Conservation (phyloP, 2,888 invertebrate species). For the Platycnemis pennipes region DNA sequence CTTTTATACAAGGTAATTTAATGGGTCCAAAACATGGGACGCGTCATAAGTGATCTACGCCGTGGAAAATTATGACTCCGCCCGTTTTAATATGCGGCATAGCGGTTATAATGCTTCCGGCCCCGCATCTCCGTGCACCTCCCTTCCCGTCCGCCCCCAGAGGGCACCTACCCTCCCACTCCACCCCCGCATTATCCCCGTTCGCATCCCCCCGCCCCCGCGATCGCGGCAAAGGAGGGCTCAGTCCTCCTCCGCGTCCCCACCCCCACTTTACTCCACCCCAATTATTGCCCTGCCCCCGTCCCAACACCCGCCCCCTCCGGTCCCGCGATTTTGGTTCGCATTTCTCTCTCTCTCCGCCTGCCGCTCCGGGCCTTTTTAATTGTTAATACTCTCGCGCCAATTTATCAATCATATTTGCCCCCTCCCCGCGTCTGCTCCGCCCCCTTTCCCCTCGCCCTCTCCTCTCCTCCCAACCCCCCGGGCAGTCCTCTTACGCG, state of each 20-base stretch:
- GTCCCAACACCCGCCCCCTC: background rate
- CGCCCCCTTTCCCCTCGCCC: background rate
- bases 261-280: background rate
- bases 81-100: constrained; percentile 67
- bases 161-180: background rate
- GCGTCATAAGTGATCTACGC: constrained; percentile 68
- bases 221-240: background rate
- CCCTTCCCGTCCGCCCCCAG: background rate
- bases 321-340: background rate
- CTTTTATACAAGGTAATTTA: constrained; percentile 68
- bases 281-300: background rate
- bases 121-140: background rate
- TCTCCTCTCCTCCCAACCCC: background rate
- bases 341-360: background rate
- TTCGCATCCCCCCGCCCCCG: background rate
- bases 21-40: constrained; percentile 52
- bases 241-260: background rate
- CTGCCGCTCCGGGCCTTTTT: constrained; percentile 51
- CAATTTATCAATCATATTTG: constrained; percentile 64
- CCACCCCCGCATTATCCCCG: background rate
- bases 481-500: background rate
- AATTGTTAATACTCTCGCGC: constrained; percentile 54
- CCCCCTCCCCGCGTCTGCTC: background rate
- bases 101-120: constrained; percentile 65
- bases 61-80: constrained; percentile 64